Conservation (phyloP, 2,888 invertebrate genomes). For the Petrolisthes cinctipes region DNA sequence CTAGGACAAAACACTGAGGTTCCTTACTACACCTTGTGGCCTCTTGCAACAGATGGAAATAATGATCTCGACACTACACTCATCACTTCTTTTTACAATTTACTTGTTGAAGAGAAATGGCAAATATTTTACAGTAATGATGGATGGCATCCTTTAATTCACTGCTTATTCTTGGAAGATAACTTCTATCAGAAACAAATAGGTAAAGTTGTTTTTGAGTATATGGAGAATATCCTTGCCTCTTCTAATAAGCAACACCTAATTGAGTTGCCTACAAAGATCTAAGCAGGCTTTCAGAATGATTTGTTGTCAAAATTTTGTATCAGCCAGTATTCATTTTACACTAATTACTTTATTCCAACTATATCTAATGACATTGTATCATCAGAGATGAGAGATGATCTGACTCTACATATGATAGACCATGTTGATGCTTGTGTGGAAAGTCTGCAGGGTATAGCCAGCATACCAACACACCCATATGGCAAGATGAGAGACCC, state of each 20-base stretch:
- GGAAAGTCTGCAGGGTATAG: neutral
- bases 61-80: slow-evolving; percentile 2
- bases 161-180: slow-evolving; percentile 26
- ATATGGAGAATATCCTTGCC: slow-evolving; percentile 9
- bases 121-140: slow-evolving; percentile 13
- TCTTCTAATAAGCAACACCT: neutral
- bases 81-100: slow-evolving; percentile 14
- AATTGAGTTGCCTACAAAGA: slow-evolving; percentile 12
- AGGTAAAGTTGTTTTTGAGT: slow-evolving; percentile 33
- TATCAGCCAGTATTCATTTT: slow-evolving; percentile 23
- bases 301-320: neutral
- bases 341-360: slow-evolving; percentile 25
- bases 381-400: neutral
- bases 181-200: neutral
- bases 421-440: neutral
- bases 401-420: slow-evolving; percentile 21
- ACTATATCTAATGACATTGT: slow-evolving; percentile 5
- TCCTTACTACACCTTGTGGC: slow-evolving; percentile 26
- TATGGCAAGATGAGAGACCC: slow-evolving; percentile 19
- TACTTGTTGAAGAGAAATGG: slow-evolving; percentile 10
- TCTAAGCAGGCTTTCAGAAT: slow-evolving; percentile 17
- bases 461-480: slow-evolving; percentile 34
- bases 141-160: slow-evolving; percentile 21
- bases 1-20: neutral
- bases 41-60: neutral